phyloP scores from a whole-genome alignment of 30 jellyfish, hydroid and myxozoan genomes.

The Turritopsis dohrnii region DNA sequence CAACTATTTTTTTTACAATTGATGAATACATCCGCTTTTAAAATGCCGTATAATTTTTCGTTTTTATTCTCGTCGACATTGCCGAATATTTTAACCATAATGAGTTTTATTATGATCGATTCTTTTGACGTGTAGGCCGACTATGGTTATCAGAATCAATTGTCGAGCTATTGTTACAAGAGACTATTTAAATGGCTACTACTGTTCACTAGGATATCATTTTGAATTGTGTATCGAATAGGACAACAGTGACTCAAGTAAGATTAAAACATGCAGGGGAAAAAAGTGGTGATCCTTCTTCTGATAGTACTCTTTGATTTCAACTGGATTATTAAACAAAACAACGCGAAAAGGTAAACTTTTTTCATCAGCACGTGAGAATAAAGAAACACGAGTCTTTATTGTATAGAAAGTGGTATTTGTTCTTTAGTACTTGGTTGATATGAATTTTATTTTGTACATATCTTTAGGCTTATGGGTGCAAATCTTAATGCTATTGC shows the following conservation, averaged over 20 bases:
- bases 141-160: neutral
- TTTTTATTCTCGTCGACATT: neutral
- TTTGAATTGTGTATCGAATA: neutral
- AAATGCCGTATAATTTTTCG: neutral
- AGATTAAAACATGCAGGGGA: neutral
- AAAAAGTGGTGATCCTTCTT: neutral
- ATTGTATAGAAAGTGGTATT: no score
- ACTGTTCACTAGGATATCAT: neutral
- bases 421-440: no score
- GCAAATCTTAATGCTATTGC: conserved; percentile 2
- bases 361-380: neutral
- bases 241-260: neutral
- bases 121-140: neutral
- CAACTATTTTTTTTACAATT: neutral
- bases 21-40: neutral
- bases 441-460: no score
- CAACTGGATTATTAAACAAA: neutral
- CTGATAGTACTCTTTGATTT: neutral
- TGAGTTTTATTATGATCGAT: neutral
- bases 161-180: neutral
- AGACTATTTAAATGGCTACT: neutral
- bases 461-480: neutral
- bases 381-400: no score
- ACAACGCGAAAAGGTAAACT: neutral
- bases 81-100: neutral